Base-by-base conservation (phyloP, 2,888 invertebrate genomes). In the Phorcus lineatus region DNA sequence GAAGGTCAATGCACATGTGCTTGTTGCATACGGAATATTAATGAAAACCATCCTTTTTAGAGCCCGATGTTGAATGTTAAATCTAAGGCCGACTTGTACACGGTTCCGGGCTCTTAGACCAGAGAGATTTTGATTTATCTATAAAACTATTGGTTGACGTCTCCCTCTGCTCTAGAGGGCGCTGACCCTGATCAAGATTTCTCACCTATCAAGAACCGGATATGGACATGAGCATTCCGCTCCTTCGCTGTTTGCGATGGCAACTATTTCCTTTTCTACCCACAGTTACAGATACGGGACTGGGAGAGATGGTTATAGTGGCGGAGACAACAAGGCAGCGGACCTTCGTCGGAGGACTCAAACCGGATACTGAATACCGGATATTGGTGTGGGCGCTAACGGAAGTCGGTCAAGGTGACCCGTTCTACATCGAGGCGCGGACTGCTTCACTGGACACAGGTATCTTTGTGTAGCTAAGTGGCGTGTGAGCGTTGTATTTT, bases 291-390 rank as follows among this genome's bases (percentile, higher is more conserved):
- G 92, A 92, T 3, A 91, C 93, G 22, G 88, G 91, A 82, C 83
- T 94, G 7, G 93, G 92, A 9, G 88, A 91, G 52, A 80, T 91
- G 74, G 22, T 24, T 11, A 19, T 52, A n/a, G 28, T 74, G 3
- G 31, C 57, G n/a, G 79, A 74, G n/a, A 96, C 97, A 0, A 95
- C 95, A 83, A 95, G 95, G 85, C 47, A 47, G 13, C 4, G 95
- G 88, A 97, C 96, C 36, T 97, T 97, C 94, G 94, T 99, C 86
- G 96, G 97, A 0, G 96, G 96, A 0, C 94, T 99, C 19, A 95
- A 96, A 87, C 95, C 97, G 0, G 96, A 96, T 88, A 96, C 97
- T 0, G 97, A 97, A 91, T 99, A 99, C 93, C 95, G 94, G 57
- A 92, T 95, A 75, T 92, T 91, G 79, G 96, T 99, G 83, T 95